Conservation (phyloP, 2,113 vertebrate genomes). For the Hyaena hyaena region DNA sequence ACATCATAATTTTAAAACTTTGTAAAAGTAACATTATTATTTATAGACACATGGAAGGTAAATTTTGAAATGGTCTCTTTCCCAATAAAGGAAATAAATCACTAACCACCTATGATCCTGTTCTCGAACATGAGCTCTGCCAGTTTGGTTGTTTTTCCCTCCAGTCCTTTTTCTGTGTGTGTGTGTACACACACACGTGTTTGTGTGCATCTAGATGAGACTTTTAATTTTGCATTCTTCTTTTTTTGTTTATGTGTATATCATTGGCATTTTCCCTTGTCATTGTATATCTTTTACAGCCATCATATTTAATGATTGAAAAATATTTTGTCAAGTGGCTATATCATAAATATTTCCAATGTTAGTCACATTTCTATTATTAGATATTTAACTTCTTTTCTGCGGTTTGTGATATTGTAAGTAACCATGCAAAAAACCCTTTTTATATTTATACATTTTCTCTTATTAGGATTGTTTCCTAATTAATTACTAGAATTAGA, state of each 20-base stretch:
- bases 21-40: neutral
- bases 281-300: neutral
- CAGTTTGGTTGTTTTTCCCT: neutral
- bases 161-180: neutral
- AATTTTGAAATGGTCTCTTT: constrained; percentile 15
- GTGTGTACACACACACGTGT: neutral
- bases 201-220: neutral
- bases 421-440: neutral
- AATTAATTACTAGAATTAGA: constrained; percentile 15
- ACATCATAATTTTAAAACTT: neutral
- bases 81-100: neutral
- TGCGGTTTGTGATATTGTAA: constrained; percentile 1
- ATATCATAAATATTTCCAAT: neutral
- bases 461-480: constrained; percentile 20
- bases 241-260: neutral
- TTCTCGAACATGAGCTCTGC: neutral
- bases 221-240: neutral
- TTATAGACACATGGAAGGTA: neutral
- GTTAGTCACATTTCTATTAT: neutral
- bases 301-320: neutral
- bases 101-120: neutral
- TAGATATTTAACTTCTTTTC: neutral
- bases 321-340: neutral
- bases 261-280: neutral
- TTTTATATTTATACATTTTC: neutral